phyloP scores from a whole-genome alignment of 2,888 invertebrate species.

The Drosophila formosana region DNA sequence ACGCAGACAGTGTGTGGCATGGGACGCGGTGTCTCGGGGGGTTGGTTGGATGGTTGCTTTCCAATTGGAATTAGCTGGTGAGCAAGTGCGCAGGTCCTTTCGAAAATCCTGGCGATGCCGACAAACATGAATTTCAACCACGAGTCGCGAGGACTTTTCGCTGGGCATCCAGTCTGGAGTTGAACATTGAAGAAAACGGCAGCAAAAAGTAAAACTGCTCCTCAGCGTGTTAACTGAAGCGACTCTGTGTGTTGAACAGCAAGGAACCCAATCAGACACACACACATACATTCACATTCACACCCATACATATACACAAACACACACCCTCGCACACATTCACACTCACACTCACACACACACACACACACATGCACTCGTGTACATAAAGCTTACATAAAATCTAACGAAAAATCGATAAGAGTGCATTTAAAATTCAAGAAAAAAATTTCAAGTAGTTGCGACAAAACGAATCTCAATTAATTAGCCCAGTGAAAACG shows the following conservation, averaged over 20 bases:
- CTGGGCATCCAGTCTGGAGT: slow-evolving; percentile 83
- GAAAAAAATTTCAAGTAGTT: slow-evolving; percentile 32
- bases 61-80: slow-evolving; percentile 69
- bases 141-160: slow-evolving; percentile 78
- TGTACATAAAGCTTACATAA: slow-evolving; percentile 71
- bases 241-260: slow-evolving; percentile 70
- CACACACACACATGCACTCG: slow-evolving; percentile 50
- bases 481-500: slow-evolving; percentile 55
- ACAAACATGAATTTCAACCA: slow-evolving; percentile 54
- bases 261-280: slow-evolving; percentile 77
- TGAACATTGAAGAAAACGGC: slow-evolving; percentile 84
- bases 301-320: slow-evolving; percentile 51
- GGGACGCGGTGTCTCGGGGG: slow-evolving; percentile 11
- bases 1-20: slow-evolving; percentile 23
- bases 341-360: slow-evolving; percentile 24
- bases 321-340: slow-evolving; percentile 41
- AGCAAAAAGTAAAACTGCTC: slow-evolving; percentile 76
- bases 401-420: slow-evolving; percentile 77
- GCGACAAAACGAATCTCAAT: slow-evolving; percentile 17
- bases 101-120: slow-evolving; percentile 77
- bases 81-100: slow-evolving; percentile 83
- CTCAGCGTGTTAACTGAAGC: slow-evolving; percentile 55
- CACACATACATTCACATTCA: slow-evolving; percentile 49
- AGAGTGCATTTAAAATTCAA: slow-evolving; percentile 73
- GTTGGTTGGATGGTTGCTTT: slow-evolving; percentile 33